A percentile compares a stretch with the other conserved stretches of the same genome.
Evolutionary conservation across 2,113 vertebrate genomes (phyloP).

Genomic region (Butorides virescens): DNA sequence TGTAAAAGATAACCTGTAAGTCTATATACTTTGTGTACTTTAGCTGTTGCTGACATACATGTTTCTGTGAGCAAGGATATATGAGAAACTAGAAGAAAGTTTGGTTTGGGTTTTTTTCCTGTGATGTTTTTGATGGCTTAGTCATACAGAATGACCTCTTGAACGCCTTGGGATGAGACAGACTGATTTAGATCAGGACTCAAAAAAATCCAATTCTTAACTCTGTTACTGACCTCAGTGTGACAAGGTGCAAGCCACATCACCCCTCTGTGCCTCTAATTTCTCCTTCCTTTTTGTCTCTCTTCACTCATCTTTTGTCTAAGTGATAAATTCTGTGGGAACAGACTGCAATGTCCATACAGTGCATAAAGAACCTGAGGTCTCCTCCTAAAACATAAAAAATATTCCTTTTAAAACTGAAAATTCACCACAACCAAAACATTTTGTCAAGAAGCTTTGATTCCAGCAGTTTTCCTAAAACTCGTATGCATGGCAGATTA

Average conservation of each 20-base stretch:
- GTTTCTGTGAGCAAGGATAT: background rate
- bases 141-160: background rate
- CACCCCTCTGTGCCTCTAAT: background rate
- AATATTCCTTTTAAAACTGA: background rate
- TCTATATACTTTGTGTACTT: background rate
- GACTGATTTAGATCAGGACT: background rate
- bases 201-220: background rate
- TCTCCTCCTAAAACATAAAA: slow-evolving; percentile 6
- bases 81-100: background rate
- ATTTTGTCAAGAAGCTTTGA: background rate
- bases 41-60: background rate
- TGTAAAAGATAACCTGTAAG: background rate
- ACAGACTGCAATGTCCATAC: background rate
- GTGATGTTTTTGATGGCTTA: background rate
- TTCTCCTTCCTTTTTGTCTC: slow-evolving; percentile 9
- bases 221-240: slow-evolving; percentile 7
- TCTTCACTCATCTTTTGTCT: slow-evolving; percentile 24
- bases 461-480: background rate
- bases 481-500: background rate
- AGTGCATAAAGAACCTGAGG: background rate
- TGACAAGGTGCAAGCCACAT: slow-evolving; percentile 3
- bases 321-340: background rate
- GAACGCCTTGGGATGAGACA: background rate
- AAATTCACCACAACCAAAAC: slow-evolving; percentile 1
- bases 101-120: background rate